Conservation (phyloP, 2,888 invertebrate species). For the Nymphalis c-album region DNA sequence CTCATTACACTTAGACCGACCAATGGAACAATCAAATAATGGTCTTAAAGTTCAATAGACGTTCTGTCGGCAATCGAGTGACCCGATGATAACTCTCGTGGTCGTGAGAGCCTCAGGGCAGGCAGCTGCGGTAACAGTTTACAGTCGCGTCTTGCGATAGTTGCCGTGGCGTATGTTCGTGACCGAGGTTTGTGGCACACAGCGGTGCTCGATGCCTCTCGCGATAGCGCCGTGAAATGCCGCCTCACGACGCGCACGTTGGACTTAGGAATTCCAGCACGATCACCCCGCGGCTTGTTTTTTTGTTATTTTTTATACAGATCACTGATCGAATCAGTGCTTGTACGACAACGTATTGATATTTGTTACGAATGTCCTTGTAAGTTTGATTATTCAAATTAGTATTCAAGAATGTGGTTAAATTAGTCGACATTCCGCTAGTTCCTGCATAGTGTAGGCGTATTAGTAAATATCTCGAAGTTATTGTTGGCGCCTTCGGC, state of each 20-base stretch:
- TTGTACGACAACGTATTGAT: constrained; percentile 30
- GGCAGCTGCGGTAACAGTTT: constrained; percentile 75
- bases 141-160: constrained; percentile 58
- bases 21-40: constrained; percentile 39
- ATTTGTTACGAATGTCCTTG: constrained; percentile 58
- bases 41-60: constrained; percentile 6
- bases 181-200: constrained; percentile 72
- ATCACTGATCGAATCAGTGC: constrained; percentile 29
- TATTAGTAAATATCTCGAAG: constrained; percentile 71
- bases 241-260: constrained; percentile 72
- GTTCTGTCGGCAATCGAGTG: constrained; percentile 16
- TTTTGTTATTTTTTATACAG: constrained; percentile 45
- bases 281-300: constrained; percentile 56
- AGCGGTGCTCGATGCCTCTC: constrained; percentile 60
- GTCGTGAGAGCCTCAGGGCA: constrained; percentile 59
- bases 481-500: constrained; percentile 60
- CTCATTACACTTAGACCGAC: constrained; percentile 65
- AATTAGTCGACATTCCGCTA: constrained; percentile 72
- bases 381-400: constrained; percentile 62
- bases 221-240: constrained; percentile 77
- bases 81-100: constrained; percentile 58
- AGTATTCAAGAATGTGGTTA: constrained; percentile 73
- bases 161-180: constrained; percentile 74
- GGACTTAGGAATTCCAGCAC: constrained; percentile 65
- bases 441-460: constrained; percentile 58